Conservation (phyloP, 2,888 invertebrate genomes). For the Agrotis puta region DNA sequence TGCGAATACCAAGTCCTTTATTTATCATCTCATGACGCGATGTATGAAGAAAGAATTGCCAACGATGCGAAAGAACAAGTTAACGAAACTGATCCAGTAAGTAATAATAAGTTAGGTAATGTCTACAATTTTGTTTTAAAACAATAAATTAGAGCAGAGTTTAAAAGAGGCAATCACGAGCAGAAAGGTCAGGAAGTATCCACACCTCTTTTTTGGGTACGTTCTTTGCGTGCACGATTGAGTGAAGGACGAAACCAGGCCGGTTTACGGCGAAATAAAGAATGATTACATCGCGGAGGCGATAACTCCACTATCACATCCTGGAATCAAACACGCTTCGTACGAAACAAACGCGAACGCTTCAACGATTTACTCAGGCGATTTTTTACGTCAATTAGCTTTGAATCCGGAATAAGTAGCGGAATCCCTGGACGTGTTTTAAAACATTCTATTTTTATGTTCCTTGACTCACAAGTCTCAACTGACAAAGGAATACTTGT, state of each 20-base stretch:
- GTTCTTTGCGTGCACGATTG: slow-evolving; percentile 61
- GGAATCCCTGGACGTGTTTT: slow-evolving; percentile 46
- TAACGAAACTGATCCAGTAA: slow-evolving; percentile 20
- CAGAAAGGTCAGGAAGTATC: slow-evolving; percentile 53
- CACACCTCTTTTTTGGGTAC: slow-evolving; percentile 56
- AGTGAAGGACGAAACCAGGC: slow-evolving; percentile 63
- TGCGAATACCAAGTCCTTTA: slow-evolving; percentile 28
- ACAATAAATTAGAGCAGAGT: slow-evolving; percentile 33
- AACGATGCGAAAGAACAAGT: not conserved
- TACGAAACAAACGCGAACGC: slow-evolving; percentile 72
- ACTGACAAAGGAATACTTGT: slow-evolving; percentile 58
- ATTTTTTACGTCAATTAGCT: slow-evolving; percentile 80
- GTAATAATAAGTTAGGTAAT: slow-evolving; percentile 4
- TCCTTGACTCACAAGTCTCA: slow-evolving; percentile 37
- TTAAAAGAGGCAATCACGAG: slow-evolving; percentile 42
- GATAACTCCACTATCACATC: slow-evolving; percentile 73
- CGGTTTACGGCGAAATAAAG: slow-evolving; percentile 66
- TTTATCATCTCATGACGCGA: slow-evolving; percentile 18
- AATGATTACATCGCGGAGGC: slow-evolving; percentile 69
- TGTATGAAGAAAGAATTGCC: slow-evolving; percentile 9
- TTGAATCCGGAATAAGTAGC: slow-evolving; percentile 69
- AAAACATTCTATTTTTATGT: slow-evolving; percentile 55
- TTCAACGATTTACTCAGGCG: slow-evolving; percentile 76
- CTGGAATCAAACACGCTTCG: slow-evolving; percentile 74
- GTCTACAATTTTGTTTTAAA: slow-evolving; percentile 19